These are phyloP conservation scores for Austrolebias charrua DNA, from an alignment of 2,797 vertebrate species.

Conservation along the genomic window DNA sequence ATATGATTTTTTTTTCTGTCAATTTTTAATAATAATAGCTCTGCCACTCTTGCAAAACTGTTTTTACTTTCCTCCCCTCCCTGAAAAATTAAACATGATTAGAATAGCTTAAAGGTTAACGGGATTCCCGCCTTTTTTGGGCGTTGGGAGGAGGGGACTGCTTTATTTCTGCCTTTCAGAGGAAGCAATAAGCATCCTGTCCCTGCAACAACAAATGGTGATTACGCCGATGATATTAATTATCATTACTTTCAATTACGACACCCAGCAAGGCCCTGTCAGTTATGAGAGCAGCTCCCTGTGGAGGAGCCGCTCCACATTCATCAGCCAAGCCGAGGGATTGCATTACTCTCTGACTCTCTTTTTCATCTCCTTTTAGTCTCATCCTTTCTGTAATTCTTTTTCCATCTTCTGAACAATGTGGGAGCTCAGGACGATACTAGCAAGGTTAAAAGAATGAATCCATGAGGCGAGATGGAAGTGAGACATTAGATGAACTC, in stretches of 20 bases:
- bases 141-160: constrained; percentile 56
- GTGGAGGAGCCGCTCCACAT: constrained; percentile 66
- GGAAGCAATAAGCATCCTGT: constrained; percentile 73
- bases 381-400: constrained; percentile 23
- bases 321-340: constrained; percentile 74
- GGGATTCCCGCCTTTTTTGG: constrained; percentile 49
- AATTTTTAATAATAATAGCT: constrained; percentile 43
- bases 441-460: constrained; percentile 28
- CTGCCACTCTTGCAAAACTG: constrained; percentile 46
- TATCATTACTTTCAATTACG: constrained; percentile 83
- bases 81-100: constrained; percentile 66
- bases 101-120: constrained; percentile 75
- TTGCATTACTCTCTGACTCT: constrained; percentile 43
- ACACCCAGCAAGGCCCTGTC: constrained; percentile 71
- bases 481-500: constrained; percentile 51
- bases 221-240: constrained; percentile 82
- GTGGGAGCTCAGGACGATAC: constrained; percentile 55
- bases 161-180: constrained; percentile 64
- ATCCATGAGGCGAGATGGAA: constrained; percentile 54
- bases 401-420: constrained; percentile 24
- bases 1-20: constrained; percentile 46
- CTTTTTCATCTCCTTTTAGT: constrained; percentile 39
- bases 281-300: constrained; percentile 77
- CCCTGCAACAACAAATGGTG: constrained; percentile 69
- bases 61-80: constrained; percentile 30